Base-by-base conservation (phyloP, 1,140 invertebrate species). In the Drosophila fuyamai region DNA sequence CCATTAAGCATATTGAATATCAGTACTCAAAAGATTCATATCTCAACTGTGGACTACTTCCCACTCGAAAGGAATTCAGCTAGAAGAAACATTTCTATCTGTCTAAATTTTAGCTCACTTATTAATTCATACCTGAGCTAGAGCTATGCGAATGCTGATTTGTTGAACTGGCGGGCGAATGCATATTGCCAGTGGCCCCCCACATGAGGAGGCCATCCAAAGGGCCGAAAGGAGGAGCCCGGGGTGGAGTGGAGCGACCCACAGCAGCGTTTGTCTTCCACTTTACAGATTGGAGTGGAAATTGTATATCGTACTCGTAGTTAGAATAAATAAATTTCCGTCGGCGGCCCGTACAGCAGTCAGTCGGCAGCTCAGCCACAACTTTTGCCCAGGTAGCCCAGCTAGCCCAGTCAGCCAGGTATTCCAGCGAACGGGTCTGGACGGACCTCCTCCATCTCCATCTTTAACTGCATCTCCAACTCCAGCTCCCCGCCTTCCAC, bases 281-380 rank as follows among this genome's bases (percentile, higher is more conserved):
- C 56, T 62, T 62, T 18, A 41, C 58, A 57, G 62, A 50, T 59
- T 51, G 51, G 66, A 86, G 79, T 78, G 75, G 79, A 78, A 85
- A 76, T 74, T 76, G 75, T 79, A 75, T 88, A 82, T 81, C 71
- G 82, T 71, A 79, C 23, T 67, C 51, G 79, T 74, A 76, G 67
- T 80, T 83, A 77, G 83, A 88, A 88, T 88, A 88, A 88, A 88
- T 88, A 89, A 80, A 62, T 86, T 78, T 50, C 12, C 16, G 66
- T 58, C 36, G 29, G 23, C 54, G 47, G 61, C 44, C 40, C 13
- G 36, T 13, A 38, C 50, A 46, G 41, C 54, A 47, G 60, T 62
- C 47, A 58, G 44, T 38, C 18, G 9, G 56, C 29, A 32, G 29
- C 29, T 32, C 29, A 32, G 29, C 7, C 29, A 32, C 57, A 71